Evolutionary conservation across 1,140 invertebrate genomes (phyloP).

Genomic region (Cydia amplana): DNA sequence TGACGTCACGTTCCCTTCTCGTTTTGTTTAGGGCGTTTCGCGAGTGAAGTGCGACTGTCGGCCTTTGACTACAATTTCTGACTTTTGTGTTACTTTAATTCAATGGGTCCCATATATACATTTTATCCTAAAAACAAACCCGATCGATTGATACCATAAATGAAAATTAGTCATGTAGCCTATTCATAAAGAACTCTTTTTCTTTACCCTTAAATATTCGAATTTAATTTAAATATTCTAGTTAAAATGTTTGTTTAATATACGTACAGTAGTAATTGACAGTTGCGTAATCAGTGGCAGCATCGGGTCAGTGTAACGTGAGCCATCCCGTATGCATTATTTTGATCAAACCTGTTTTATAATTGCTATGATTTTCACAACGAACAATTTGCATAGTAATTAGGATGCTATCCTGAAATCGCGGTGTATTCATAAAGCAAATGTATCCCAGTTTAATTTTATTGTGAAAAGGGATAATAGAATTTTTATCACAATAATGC

Average conservation of each 20-base stretch:
- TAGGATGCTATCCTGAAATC: slow-evolving; percentile 40
- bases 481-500: slow-evolving; percentile 2
- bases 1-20: no score
- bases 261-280: not conserved
- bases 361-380: slow-evolving; percentile 57
- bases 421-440: slow-evolving; percentile 46
- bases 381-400: slow-evolving; percentile 74
- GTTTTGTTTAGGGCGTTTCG: no score
- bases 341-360: slow-evolving; percentile 53
- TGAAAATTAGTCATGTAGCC: no score
- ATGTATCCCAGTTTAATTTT: slow-evolving; percentile 37
- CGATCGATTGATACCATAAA: no score
- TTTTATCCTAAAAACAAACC: no score
- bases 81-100: no score
- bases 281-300: not conserved
- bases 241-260: not conserved
- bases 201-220: no score
- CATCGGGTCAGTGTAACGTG: slow-evolving; percentile 25
- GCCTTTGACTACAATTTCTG: no score
- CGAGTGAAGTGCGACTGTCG: no score
- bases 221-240: not conserved
- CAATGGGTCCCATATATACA: no score
- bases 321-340: slow-evolving; percentile 34
- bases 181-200: no score
- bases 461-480: slow-evolving; percentile 17